These are phyloP conservation scores for Sebastes matsubarae DNA, from an alignment of 2,797 vertebrate genomes.

Conservation along the genomic window DNA sequence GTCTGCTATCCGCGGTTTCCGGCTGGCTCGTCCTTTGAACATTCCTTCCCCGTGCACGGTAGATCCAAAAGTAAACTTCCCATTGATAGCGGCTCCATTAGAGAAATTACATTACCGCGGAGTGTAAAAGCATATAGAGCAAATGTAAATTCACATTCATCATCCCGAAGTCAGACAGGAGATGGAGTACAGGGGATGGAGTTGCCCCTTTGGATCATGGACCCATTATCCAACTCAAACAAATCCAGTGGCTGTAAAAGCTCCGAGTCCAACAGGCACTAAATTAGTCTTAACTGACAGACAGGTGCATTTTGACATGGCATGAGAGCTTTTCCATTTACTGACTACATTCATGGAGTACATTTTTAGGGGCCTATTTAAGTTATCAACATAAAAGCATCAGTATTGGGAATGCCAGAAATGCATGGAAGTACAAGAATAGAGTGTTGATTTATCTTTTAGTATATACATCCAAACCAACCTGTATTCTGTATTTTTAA, in stretches of 20 bases:
- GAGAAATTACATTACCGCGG: conserved; percentile 62
- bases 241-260: conserved; percentile 66
- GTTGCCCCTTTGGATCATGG: conserved; percentile 53
- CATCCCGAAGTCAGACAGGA: conserved; percentile 56
- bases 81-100: conserved; percentile 70
- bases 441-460: neutral
- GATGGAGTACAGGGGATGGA: conserved; percentile 38
- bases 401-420: neutral
- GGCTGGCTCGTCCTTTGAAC: conserved; percentile 14
- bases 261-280: conserved; percentile 35
- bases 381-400: conserved; percentile 19
- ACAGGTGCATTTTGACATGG: conserved; percentile 69
- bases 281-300: conserved; percentile 66
- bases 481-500: neutral
- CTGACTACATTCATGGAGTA: conserved; percentile 17
- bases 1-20: conserved; percentile 28
- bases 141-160: conserved; percentile 76
- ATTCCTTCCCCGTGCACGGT: conserved; percentile 33
- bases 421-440: neutral
- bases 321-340: conserved; percentile 52
- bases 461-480: neutral
- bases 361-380: conserved; percentile 5
- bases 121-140: conserved; percentile 56
- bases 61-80: conserved; percentile 58
- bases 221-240: conserved; percentile 78